phyloP scores from a whole-genome alignment of 1,140 invertebrate genomes.

The Nephotettix cincticeps region DNA sequence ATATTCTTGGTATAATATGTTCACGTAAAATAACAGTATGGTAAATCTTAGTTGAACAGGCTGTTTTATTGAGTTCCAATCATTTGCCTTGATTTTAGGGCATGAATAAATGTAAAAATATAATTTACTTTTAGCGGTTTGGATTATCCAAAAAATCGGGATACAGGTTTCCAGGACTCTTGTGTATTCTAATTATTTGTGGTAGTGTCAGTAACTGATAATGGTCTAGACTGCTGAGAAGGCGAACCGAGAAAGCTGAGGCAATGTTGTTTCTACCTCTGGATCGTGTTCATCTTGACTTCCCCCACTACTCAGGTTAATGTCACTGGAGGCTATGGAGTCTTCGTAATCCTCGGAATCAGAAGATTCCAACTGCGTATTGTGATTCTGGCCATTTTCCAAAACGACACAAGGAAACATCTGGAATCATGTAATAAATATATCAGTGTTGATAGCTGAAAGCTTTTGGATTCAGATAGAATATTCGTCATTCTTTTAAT shows the following conservation, averaged over 20 bases:
- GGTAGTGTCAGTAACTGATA: no score
- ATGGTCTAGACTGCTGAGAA: not conserved
- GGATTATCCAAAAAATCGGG: no score
- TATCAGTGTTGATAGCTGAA: not conserved
- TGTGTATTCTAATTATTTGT: no score
- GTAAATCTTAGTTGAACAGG: no score
- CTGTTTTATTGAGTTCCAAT: no score
- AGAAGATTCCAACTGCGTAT: not conserved
- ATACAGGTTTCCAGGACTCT: no score
- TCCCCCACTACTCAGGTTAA: not conserved
- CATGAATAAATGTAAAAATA: no score
- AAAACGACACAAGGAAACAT: not conserved
- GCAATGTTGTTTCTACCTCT: not conserved
- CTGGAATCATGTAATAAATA: not conserved
- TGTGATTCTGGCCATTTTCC: not conserved
- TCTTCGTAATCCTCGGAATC: not conserved
- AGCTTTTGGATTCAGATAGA: not conserved
- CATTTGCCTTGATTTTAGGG: no score
- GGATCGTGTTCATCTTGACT: not conserved
- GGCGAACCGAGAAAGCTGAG: not conserved
- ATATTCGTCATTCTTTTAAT: not conserved
- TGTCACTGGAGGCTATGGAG: not conserved
- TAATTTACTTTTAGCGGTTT: no score
- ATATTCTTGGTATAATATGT: no score
- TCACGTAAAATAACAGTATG: no score